A percentile compares a stretch with the other conserved stretches of the same genome.
Evolutionary conservation across 2,113 vertebrate genomes (phyloP).

Genomic region (Mobula birostris): DNA sequence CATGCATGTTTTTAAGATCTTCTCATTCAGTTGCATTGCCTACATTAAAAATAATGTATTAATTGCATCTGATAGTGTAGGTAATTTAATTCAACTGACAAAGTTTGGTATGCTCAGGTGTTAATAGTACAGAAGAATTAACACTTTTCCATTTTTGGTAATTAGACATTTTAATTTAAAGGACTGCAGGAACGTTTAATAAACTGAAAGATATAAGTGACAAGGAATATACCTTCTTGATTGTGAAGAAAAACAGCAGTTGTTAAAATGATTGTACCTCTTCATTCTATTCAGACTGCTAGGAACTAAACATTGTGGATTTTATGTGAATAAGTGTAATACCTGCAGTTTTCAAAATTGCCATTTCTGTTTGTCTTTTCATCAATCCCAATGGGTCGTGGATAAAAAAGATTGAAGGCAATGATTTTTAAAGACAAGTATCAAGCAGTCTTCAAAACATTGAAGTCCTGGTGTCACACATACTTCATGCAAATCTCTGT

Average conservation of each 20-base stretch:
- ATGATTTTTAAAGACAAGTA: neutral
- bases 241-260: neutral
- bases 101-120: neutral
- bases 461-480: neutral
- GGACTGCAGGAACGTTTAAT: neutral
- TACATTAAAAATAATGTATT: neutral
- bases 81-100: neutral
- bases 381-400: neutral
- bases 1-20: neutral
- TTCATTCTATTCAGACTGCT: neutral
- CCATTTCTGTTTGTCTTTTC: neutral
- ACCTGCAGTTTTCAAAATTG: neutral
- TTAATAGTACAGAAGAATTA: neutral
- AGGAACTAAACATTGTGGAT: neutral
- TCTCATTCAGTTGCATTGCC: neutral
- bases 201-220: neutral
- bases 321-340: neutral
- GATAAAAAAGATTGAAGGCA: neutral
- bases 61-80: neutral
- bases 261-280: neutral
- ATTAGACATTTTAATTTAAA: neutral
- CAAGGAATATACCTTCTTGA: neutral
- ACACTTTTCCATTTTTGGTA: neutral
- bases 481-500: conserved; percentile 6
- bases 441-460: neutral